A percentile compares a stretch with the other conserved stretches of the same genome.
These are phyloP conservation scores for Bos javanicus DNA, from an alignment of 2,113 vertebrate species.

Conservation along the genomic window DNA sequence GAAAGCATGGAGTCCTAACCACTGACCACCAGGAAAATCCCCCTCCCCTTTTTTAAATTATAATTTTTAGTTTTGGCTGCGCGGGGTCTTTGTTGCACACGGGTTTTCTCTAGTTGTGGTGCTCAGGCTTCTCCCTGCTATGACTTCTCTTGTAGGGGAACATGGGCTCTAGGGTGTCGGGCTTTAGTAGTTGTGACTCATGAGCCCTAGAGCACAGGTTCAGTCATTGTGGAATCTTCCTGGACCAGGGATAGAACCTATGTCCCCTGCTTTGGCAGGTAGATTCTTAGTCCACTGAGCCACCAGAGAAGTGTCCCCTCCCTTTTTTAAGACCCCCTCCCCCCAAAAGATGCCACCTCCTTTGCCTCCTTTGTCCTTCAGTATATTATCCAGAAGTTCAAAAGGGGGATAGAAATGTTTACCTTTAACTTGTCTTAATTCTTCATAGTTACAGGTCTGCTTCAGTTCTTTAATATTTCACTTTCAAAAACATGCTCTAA, in stretches of 20 bases:
- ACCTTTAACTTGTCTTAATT: not conserved
- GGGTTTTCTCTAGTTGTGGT: not conserved
- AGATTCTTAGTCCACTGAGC: not conserved
- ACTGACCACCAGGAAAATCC: not conserved
- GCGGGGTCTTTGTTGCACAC: not conserved
- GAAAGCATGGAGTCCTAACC: not conserved
- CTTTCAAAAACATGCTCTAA: not conserved
- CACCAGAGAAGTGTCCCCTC: not conserved
- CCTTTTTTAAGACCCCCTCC: not conserved
- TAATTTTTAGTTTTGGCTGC: not conserved
- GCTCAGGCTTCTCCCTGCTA: not conserved
- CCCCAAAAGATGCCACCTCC: not conserved
- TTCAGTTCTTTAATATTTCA: not conserved
- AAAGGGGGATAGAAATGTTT: not conserved
- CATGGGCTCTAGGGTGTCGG: fast-evolving
- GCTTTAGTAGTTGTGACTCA: not conserved
- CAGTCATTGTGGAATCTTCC: not conserved
- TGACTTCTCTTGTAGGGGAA: not conserved
- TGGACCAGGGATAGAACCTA: not conserved
- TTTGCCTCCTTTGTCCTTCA: not conserved
- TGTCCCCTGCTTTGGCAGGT: not conserved
- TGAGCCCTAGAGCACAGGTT: not conserved
- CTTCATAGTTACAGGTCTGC: not conserved
- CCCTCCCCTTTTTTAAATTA: not conserved
- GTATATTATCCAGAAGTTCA: not conserved